Conservation (phyloP, 2,888 invertebrate genomes). For the Diogma glabrata region DNA sequence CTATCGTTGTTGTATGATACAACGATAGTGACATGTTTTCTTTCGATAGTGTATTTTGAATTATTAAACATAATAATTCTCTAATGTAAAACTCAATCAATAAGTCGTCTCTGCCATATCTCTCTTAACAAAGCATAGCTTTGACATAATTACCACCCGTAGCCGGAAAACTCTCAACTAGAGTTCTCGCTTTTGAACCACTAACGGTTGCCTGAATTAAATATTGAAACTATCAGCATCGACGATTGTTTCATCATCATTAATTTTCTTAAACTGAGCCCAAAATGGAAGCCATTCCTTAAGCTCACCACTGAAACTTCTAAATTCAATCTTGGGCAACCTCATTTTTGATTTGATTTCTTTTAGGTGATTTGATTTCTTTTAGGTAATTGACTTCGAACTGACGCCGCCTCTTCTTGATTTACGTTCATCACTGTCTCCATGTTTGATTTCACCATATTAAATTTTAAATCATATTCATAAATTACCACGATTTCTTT, state of each 20-base stretch:
- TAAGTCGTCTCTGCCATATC: constrained; percentile 20
- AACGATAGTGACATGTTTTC: background rate
- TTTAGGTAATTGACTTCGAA: too few relatives aligned
- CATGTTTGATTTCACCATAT: too few relatives aligned
- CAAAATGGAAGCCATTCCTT: background rate
- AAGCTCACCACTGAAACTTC: background rate
- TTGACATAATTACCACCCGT: constrained; percentile 22
- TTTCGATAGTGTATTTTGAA: constrained; percentile 19
- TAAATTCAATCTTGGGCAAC: background rate
- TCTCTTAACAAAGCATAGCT: constrained; percentile 18
- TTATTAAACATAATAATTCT: constrained; percentile 21
- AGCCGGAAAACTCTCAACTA: constrained; percentile 21
- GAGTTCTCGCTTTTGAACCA: constrained; percentile 16
- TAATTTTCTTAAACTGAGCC: background rate
- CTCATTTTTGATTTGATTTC: too few relatives aligned
- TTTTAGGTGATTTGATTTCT: too few relatives aligned
- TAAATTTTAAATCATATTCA: too few relatives aligned
- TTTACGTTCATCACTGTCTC: too few relatives aligned
- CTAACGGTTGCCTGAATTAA: background rate
- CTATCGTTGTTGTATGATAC: too few relatives aligned
- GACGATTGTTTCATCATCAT: background rate
- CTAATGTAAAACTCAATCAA: constrained; percentile 22
- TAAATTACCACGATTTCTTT: too few relatives aligned
- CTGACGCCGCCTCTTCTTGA: too few relatives aligned
- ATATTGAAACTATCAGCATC: background rate